A percentile compares a stretch with the other conserved stretches of the same genome.
Conservation (phyloP, 2,888 invertebrate genomes). For the Vannuccia rotundouncinata region DNA sequence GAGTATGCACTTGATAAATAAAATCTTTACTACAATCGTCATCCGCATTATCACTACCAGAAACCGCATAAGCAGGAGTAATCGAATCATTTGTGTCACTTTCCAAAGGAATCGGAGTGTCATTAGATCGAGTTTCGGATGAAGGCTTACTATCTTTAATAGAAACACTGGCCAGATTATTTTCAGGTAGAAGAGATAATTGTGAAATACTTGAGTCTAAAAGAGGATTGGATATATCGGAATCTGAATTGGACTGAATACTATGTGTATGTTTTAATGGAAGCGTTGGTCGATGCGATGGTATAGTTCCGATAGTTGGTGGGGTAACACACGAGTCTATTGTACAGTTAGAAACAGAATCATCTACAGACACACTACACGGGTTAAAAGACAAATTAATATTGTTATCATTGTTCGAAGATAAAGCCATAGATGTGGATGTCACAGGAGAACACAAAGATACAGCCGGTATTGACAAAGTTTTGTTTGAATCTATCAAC, state of each 20-base stretch:
- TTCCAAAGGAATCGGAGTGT: neutral
- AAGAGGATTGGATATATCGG: neutral
- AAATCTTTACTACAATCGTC: neutral
- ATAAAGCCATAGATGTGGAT: neutral
- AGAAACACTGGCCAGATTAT: neutral
- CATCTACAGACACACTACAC: neutral
- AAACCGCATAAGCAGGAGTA: slow-evolving; percentile 2
- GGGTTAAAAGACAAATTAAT: neutral
- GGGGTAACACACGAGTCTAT: neutral
- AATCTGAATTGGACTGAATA: slow-evolving; percentile 3
- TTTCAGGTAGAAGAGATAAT: neutral
- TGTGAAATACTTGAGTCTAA: neutral
- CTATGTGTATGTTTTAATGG: neutral
- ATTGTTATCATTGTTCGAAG: slow-evolving; percentile 10
- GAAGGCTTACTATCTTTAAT: neutral
- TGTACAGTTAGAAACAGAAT: neutral
- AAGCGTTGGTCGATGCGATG: neutral
- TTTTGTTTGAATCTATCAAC: neutral
- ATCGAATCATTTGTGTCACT: slow-evolving; percentile 11
- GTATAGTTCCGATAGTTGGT: neutral
- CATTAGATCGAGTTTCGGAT: slow-evolving; percentile 1
- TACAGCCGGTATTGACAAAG: neutral
- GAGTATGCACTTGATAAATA: neutral
- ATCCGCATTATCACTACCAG: slow-evolving; percentile 9
- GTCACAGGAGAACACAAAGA: neutral